These are phyloP conservation scores for Danio choprae DNA, from an alignment of 2,797 vertebrate genomes.

Conservation along the genomic window DNA sequence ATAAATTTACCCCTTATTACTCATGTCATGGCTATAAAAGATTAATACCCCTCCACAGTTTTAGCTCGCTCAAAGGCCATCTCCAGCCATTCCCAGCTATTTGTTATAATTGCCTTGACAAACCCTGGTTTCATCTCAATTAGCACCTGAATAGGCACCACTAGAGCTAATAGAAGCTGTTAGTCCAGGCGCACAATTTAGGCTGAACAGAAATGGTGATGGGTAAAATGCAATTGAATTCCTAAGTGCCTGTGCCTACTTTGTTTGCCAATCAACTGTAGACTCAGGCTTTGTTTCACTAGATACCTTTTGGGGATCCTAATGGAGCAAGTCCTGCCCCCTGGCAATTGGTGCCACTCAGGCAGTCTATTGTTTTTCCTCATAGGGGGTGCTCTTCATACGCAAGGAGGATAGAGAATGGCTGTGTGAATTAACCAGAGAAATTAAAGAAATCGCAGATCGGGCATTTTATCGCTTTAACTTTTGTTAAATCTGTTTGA, in stretches of 20 bases:
- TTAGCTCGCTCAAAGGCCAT: slow-evolving; percentile 88
- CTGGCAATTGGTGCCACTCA: slow-evolving; percentile 67
- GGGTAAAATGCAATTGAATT: slow-evolving; percentile 71
- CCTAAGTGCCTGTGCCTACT: slow-evolving; percentile 65
- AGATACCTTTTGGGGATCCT: slow-evolving; percentile 67
- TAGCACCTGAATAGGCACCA: slow-evolving; percentile 92
- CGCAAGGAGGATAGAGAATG: slow-evolving; percentile 55
- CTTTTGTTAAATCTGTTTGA: slow-evolving; percentile 49
- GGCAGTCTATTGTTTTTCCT: slow-evolving; percentile 62
- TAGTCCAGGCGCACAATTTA: slow-evolving; percentile 81
- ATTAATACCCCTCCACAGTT: slow-evolving; percentile 88
- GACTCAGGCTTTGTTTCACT: slow-evolving; percentile 64
- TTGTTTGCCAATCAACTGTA: slow-evolving; percentile 68
- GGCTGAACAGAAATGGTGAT: slow-evolving; percentile 65
- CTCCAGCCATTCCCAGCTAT: slow-evolving; percentile 93
- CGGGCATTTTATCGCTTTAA: slow-evolving; percentile 59
- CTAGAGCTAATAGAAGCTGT: slow-evolving; percentile 90
- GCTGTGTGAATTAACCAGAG: slow-evolving; percentile 62
- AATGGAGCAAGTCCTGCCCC: slow-evolving; percentile 67
- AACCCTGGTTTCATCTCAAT: slow-evolving; percentile 94
- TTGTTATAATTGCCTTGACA: slow-evolving; percentile 97
- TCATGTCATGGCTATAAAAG: slow-evolving; percentile 90
- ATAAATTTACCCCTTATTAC: slow-evolving; percentile 94
- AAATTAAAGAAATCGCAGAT: slow-evolving; percentile 65
- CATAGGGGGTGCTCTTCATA: slow-evolving; percentile 61